Percentiles rank a stretch among this genome's conserved stretches.
Conservation (phyloP, 1,140 invertebrate species). For the Chionoecetes opilio region DNA sequence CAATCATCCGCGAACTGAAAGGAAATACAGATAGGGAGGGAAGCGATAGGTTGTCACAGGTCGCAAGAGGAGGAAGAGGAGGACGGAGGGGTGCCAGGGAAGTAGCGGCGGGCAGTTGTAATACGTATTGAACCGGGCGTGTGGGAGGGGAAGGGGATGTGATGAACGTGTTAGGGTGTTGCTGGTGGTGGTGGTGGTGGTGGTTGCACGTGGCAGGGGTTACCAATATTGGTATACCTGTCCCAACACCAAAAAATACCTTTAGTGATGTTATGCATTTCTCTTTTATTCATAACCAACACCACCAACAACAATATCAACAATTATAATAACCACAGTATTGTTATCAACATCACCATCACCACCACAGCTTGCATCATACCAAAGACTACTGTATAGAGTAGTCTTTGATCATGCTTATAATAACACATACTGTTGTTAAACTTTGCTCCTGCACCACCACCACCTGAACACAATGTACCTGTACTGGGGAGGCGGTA, state of each 20-base stretch:
- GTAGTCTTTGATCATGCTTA: background rate
- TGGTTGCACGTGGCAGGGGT: background rate
- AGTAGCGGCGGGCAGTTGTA: background rate
- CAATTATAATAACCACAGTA: background rate
- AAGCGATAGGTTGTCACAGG: background rate
- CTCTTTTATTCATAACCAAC: too few relatives aligned
- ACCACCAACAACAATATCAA: too few relatives aligned
- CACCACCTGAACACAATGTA: too few relatives aligned
- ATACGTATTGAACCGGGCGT: constrained; percentile 1
- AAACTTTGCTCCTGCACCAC: background rate
- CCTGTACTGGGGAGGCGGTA: too few relatives aligned
- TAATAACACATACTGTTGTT: background rate
- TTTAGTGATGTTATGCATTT: too few relatives aligned
- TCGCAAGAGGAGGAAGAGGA: constrained; percentile 12
- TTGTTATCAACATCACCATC: background rate
- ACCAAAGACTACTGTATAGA: too few relatives aligned
- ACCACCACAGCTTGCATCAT: background rate
- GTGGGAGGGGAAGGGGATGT: background rate
- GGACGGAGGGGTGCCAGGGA: background rate
- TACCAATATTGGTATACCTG: too few relatives aligned
- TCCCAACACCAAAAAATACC: too few relatives aligned
- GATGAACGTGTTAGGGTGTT: background rate
- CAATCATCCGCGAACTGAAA: background rate
- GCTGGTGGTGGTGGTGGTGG: background rate
- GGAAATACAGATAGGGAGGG: too few relatives aligned